Base-by-base conservation (phyloP, 92 coral and sea anemone genomes). In the Palythoa heliodiscus region DNA sequence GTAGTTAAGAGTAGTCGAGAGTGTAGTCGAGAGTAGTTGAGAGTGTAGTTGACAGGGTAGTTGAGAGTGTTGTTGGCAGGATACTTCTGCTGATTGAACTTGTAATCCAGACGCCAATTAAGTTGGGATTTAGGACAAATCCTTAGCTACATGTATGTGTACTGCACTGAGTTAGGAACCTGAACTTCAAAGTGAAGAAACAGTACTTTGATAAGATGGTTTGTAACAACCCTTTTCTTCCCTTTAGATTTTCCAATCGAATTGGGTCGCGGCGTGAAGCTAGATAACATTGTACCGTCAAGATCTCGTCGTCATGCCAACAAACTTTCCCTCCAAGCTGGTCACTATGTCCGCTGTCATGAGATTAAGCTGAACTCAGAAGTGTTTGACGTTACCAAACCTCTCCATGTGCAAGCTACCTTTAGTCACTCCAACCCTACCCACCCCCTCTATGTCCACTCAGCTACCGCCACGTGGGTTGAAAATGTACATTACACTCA, bases 381-480 rank as follows among this genome's bases (percentile, higher is more conserved):
- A 19, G 53, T 76, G 53, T 91, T 91, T 40, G 87, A 82, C 57
- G 83, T 88, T 8, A 83, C 79, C 57, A 89, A 89, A 75, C 90
- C 90, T 7, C 83, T 91, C 57, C 90, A 83, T 82, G 87, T 91
- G 13, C 94, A 89, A 63, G 83, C 76, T 50, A 73, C 90, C 13
- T 90, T 86, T 11, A 91, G 85, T 63, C 90, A 91, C 88, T 73
- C 4, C 82, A 85, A 84, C 82, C 81, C 76, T 12, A 73, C 81
- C 3, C 50, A 85, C 2, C 76, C 91, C 8, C 7, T 13, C 25
- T 71, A 35, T 23, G 89, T 89, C 14, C 91, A 89, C 71, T 84
- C 86, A 54, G 89, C 91, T 20, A 40, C 38, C 16, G 91, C 80
- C 67, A 10, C 89, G 48, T 89, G 91, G 91, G 89, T 78, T 9